Evolutionary conservation across 2,113 vertebrate species (phyloP), one percentile per base, ranked within the genome.

Genomic region (Larimichthys crocea): DNA sequence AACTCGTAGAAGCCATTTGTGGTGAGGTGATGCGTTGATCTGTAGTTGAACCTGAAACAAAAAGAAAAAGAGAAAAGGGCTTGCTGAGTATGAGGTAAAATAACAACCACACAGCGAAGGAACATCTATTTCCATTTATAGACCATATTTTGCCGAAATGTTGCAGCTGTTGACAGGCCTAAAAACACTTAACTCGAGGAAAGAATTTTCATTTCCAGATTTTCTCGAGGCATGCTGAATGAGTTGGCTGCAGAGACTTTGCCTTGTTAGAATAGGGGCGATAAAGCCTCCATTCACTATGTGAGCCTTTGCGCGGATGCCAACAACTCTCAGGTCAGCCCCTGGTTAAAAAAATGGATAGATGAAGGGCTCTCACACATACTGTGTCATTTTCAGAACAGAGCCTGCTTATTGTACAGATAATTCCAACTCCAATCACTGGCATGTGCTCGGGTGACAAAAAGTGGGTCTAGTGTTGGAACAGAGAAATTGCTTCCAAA

Each of bases 1-100:
- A 99, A 99, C 94, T 99, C 98, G 81, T 99, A 99, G 96, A 99
- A 99, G 82, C 98, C 98, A 89, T 99, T 98, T 82, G 97, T 97
- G 84, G 97, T 96, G 94, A 99, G 98, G 94, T 99, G 97, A 93
- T 99, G 98, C 59, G 98, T 99, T 87, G 98, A 98, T 96, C 98
- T 98, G 90, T 99, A 99, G 95, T 99, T 99, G 95, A 99, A 99
- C 98, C 98, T 99, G 91, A 61, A 55, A 31, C 10, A 73, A 55
- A 10, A 71, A 74, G 6, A 74, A 22, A 70, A 75, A 59, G 2
- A 57, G 9, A 83, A 61, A 4, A 74, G 2, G 17, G 19, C 26
- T 4, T 12, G 42, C 46, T 87, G 24, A 80, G 29, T 71, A 2
- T 10, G 53, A 75, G 17, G 20, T 35, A 78, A 74, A 35, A 52